Percentiles rank a stretch among this genome's conserved stretches.
phyloP scores from a whole-genome alignment of 2,888 invertebrate genomes.

The Parnassius smintheus region DNA sequence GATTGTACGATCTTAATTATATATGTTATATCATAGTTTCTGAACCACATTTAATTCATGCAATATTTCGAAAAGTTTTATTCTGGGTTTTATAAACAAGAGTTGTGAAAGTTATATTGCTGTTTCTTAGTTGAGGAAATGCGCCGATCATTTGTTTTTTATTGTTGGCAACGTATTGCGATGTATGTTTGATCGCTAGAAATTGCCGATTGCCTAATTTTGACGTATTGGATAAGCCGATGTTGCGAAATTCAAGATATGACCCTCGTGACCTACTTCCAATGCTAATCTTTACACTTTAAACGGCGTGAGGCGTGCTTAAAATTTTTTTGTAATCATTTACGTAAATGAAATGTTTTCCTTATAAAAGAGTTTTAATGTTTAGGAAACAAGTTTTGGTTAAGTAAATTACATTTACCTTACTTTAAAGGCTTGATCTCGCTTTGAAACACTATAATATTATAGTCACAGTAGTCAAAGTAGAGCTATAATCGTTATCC shows the following conservation, averaged over 20 bases:
- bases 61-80: slow-evolving; percentile 43
- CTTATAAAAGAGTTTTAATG: slow-evolving; percentile 1
- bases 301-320: slow-evolving; percentile 11
- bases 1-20: slow-evolving; percentile 28
- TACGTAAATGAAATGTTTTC: slow-evolving; percentile 7
- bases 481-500: too few species aligned
- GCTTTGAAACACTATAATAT: too few species aligned
- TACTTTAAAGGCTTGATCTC: too few species aligned
- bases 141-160: slow-evolving; percentile 23
- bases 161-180: slow-evolving; percentile 2
- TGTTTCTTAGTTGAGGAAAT: slow-evolving; percentile 34
- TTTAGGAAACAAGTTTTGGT: too few species aligned
- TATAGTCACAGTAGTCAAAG: too few species aligned
- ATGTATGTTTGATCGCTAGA: slow-evolving; percentile 21
- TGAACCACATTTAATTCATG: slow-evolving; percentile 40
- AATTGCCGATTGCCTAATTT: slow-evolving; percentile 34
- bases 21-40: slow-evolving; percentile 39
- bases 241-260: slow-evolving; percentile 35
- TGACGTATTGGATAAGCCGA: slow-evolving; percentile 35
- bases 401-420: too few species aligned
- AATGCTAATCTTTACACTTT: slow-evolving; percentile 22
- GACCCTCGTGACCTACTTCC: slow-evolving; percentile 38
- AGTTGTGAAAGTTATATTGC: slow-evolving; percentile 42
- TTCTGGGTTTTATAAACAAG: slow-evolving; percentile 45
- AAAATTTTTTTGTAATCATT: slow-evolving; percentile 12